phyloP scores from a whole-genome alignment of 1,140 invertebrate genomes.

The Copidosoma floridanum region DNA sequence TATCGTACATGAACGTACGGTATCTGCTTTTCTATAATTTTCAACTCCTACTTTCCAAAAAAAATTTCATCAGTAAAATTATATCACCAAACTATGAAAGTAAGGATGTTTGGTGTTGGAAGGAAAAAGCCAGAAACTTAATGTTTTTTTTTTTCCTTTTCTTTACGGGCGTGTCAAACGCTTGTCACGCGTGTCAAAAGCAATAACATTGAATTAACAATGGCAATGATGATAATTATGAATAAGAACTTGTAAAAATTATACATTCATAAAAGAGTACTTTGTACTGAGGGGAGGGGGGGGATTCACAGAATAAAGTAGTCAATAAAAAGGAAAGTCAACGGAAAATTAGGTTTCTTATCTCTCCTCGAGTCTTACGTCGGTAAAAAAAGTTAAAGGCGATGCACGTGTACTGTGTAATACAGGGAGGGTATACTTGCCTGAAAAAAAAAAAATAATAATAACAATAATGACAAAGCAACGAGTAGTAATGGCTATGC shows the following conservation, averaged over 20 bases:
- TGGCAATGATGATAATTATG: conserved; percentile 42
- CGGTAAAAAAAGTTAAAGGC: no score
- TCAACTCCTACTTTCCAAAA: no score
- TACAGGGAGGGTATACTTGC: no score
- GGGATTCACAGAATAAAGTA: neutral
- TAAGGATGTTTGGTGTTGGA: no score
- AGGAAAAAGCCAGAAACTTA: no score
- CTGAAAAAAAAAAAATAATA: neutral
- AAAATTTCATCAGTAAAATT: no score
- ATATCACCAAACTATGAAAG: no score
- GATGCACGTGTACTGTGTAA: no score
- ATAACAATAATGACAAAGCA: conserved; percentile 14
- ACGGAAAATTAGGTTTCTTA: no score
- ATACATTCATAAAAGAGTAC: conserved; percentile 17
- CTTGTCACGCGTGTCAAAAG: conserved; percentile 35
- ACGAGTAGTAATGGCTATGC: no score
- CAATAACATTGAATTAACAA: conserved; percentile 24
- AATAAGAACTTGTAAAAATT: conserved; percentile 54
- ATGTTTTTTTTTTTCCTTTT: neutral
- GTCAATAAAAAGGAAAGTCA: neutral
- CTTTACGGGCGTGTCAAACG: conserved; percentile 10
- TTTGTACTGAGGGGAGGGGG: neutral
- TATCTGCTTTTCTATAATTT: conserved; percentile 1
- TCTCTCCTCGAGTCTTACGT: no score
- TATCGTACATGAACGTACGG: no score